A percentile compares a stretch with the other conserved stretches of the same genome.
Evolutionary conservation across 1,140 invertebrate species (phyloP).

Genomic region (Doryteuthis pealeii): DNA sequence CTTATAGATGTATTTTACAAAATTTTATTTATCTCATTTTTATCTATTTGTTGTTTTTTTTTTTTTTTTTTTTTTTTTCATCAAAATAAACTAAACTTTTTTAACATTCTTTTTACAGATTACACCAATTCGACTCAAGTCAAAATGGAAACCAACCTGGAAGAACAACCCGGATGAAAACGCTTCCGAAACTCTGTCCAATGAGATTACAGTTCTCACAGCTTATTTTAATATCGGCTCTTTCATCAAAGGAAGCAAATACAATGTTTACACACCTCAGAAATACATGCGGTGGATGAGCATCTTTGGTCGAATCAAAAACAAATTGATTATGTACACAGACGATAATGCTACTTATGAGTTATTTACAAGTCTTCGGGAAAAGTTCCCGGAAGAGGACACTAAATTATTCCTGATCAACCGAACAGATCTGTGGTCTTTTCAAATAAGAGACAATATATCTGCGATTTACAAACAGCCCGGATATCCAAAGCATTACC

Average conservation of each 20-base stretch:
- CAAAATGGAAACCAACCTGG: too few species aligned
- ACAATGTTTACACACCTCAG: not conserved
- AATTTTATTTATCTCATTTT: too few species aligned
- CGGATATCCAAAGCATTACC: conserved; percentile 32
- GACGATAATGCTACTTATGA: conserved; percentile 26
- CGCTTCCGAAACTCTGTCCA: not conserved
- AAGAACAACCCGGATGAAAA: too few species aligned
- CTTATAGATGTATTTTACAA: too few species aligned
- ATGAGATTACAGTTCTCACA: conserved; percentile 45
- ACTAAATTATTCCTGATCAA: conserved; percentile 29
- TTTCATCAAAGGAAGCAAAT: conserved; percentile 33
- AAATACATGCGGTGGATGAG: conserved; percentile 28
- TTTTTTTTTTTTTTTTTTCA: too few species aligned
- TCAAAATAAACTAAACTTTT: too few species aligned
- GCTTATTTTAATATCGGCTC: conserved; percentile 43
- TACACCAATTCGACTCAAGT: too few species aligned
- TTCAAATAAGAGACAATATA: conserved; percentile 30
- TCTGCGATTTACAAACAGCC: conserved; percentile 26
- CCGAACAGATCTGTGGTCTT: conserved; percentile 30
- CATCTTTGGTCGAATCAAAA: conserved; percentile 22
- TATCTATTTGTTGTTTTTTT: too few species aligned
- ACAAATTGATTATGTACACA: conserved; percentile 36
- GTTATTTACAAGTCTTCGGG: conserved; percentile 22
- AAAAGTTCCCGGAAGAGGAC: not conserved
- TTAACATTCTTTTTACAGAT: too few species aligned